Conservation (phyloP, 2,888 invertebrate species). For the Phengaris alcon region DNA sequence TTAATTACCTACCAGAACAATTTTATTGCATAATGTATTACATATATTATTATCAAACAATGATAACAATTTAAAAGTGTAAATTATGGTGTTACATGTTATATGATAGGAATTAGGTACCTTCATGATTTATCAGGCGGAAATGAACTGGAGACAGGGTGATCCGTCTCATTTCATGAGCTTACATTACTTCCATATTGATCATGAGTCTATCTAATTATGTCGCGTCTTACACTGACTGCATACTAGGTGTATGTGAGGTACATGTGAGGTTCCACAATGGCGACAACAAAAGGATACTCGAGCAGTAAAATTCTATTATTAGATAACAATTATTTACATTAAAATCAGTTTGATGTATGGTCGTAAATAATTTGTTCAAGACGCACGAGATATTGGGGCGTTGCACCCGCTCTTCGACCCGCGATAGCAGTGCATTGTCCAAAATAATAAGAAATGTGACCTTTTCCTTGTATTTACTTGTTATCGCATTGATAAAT, state of each 20-base stretch:
- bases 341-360: constrained; percentile 52
- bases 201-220: constrained; percentile 2
- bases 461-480: background rate
- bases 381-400: constrained; percentile 61
- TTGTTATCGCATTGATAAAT: constrained; percentile 25
- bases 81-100: background rate
- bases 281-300: constrained; percentile 24
- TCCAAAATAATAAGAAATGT: constrained; percentile 47
- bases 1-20: too few relatives aligned
- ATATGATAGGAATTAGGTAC: too few relatives aligned
- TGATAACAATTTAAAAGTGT: background rate
- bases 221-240: background rate
- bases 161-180: constrained; percentile 9
- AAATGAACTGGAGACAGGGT: background rate
- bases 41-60: background rate
- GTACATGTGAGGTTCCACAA: constrained; percentile 12
- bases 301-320: constrained; percentile 58
- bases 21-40: too few relatives aligned
- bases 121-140: background rate
- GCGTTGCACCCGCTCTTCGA: constrained; percentile 69
- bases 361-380: constrained; percentile 66
- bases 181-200: constrained; percentile 16
- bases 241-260: too few relatives aligned
- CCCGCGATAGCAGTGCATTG: constrained; percentile 52
- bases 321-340: constrained; percentile 54